Evolutionary conservation across 1,140 invertebrate genomes (phyloP).

Genomic region (Brachionus rotundiformis): DNA sequence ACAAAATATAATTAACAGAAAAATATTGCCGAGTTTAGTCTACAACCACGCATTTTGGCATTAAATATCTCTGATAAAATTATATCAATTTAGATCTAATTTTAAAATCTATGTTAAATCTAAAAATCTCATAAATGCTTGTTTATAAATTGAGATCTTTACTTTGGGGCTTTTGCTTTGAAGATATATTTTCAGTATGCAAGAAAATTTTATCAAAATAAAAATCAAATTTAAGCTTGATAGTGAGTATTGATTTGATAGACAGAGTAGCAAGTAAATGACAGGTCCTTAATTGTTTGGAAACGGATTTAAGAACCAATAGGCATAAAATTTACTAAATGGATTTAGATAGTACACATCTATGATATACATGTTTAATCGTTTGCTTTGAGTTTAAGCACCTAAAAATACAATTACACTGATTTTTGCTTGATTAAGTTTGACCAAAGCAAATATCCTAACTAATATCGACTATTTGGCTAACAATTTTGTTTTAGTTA

Average conservation of each 20-base stretch:
- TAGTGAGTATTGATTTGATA: not conserved
- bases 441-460: not conserved
- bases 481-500: not conserved
- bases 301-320: not conserved
- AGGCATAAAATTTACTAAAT: not conserved
- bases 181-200: not conserved
- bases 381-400: not conserved
- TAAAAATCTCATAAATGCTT: not conserved
- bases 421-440: not conserved
- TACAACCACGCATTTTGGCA: not conserved
- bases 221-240: not conserved
- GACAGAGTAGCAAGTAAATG: not conserved
- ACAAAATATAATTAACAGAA: not conserved
- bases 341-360: not conserved
- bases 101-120: not conserved
- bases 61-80: too few relatives aligned
- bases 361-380: not conserved
- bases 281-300: not conserved
- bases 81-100: too few relatives aligned
- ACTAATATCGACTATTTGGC: not conserved
- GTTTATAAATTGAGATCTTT: not conserved
- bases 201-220: not conserved
- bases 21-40: not conserved
- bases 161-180: not conserved
- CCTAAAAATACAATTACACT: not conserved